A percentile compares a stretch with the other conserved stretches of the same genome.
phyloP scores from a whole-genome alignment of 2,888 invertebrate genomes.

The Andrena dorsata region DNA sequence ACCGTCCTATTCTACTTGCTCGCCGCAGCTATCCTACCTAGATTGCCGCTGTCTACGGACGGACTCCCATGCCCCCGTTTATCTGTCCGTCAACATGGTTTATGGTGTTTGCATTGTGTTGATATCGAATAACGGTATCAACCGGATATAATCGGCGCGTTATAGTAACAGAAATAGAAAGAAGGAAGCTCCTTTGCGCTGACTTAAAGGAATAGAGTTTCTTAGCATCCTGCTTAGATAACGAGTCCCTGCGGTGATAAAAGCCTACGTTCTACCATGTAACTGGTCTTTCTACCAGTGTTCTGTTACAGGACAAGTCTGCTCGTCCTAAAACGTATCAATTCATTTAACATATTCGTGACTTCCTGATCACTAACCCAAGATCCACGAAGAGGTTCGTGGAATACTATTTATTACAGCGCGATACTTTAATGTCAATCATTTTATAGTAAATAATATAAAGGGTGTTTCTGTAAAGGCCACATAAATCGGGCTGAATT shows the following conservation, averaged over 20 bases:
- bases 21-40: background rate
- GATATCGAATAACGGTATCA: background rate
- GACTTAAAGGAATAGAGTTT: slow-evolving; percentile 1
- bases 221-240: slow-evolving; percentile 7
- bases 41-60: background rate
- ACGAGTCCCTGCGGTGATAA: background rate
- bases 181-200: background rate
- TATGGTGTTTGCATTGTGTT: slow-evolving; percentile 14
- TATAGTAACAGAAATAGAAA: background rate
- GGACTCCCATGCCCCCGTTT: background rate
- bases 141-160: background rate
- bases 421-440: too few species aligned
- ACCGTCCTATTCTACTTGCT: slow-evolving; percentile 22
- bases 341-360: too few species aligned
- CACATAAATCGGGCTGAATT: too few species aligned
- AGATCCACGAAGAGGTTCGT: too few species aligned
- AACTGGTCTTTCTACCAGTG: background rate
- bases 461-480: too few species aligned
- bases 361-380: too few species aligned
- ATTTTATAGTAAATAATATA: too few species aligned
- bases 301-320: background rate
- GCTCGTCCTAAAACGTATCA: background rate
- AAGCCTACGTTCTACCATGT: background rate
- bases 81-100: background rate
- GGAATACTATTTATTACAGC: too few species aligned